Percentiles rank a stretch among this genome's conserved stretches.
These are phyloP conservation scores for Hecatera dysodea DNA, from an alignment of 2,888 invertebrate genomes.

Conservation along the genomic window DNA sequence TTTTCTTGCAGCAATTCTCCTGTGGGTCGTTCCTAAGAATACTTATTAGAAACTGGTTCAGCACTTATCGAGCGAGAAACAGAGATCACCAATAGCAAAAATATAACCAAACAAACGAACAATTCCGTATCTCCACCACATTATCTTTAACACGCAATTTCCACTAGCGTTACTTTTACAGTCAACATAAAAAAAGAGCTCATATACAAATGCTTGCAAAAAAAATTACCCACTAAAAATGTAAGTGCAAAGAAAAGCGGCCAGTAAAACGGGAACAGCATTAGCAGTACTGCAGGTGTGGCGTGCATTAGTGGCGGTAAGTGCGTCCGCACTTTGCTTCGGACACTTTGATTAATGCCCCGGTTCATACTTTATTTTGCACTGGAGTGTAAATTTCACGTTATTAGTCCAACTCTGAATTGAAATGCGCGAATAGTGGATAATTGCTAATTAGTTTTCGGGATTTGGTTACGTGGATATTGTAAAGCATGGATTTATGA, in stretches of 20 bases:
- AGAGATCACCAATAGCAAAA: no score
- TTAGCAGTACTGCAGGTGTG: conserved; percentile 71
- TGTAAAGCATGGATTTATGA: neutral
- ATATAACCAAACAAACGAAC: neutral
- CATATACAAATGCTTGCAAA: conserved; percentile 39
- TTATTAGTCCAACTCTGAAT: conserved; percentile 33
- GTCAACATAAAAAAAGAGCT: conserved; percentile 7
- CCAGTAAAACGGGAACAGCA: conserved; percentile 56
- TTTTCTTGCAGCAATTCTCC: neutral
- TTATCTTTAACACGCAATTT: neutral
- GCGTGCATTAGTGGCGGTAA: conserved; percentile 73
- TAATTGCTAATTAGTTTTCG: conserved; percentile 31
- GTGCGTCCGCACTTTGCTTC: conserved; percentile 69
- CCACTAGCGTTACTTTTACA: neutral
- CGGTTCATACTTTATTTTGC: conserved; percentile 63
- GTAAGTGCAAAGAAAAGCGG: conserved; percentile 54
- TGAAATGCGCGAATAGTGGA: conserved; percentile 5
- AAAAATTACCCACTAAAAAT: conserved; percentile 47
- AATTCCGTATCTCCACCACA: neutral
- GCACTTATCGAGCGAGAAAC: no score
- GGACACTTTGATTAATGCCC: conserved; percentile 71
- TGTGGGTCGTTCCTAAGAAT: neutral
- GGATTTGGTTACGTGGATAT: neutral
- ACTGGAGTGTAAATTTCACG: conserved; percentile 57
- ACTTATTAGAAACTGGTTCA: neutral